These are phyloP conservation scores for Hemitrygon akajei DNA, from an alignment of 2,797 vertebrate species.

Conservation along the genomic window DNA sequence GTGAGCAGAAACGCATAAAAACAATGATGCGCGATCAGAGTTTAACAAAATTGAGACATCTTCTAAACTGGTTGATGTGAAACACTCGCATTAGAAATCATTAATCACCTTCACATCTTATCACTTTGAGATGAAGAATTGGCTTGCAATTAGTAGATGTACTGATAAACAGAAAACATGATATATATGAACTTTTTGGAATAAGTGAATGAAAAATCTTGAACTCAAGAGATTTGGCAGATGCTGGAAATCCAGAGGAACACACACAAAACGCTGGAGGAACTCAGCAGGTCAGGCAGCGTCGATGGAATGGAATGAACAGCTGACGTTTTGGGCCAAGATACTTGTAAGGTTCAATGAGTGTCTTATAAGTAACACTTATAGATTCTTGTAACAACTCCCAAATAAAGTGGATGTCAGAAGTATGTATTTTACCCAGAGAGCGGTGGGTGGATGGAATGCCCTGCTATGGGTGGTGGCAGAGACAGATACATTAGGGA, in stretches of 20 bases:
- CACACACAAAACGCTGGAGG: no score
- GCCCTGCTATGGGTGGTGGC: no score
- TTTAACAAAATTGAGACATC: not conserved
- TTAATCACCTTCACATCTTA: not conserved
- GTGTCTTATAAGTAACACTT: no score
- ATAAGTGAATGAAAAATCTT: not conserved
- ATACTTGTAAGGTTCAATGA: no score
- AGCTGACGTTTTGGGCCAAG: no score
- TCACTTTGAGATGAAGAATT: not conserved
- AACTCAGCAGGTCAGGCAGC: no score
- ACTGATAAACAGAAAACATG: not conserved
- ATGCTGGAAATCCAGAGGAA: no score
- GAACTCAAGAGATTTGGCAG: not conserved
- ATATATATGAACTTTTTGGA: not conserved
- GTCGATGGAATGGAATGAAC: no score
- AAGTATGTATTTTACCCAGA: no score
- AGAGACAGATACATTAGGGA: no score
- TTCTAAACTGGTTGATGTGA: not conserved
- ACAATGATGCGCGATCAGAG: no score
- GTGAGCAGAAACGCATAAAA: not conserved
- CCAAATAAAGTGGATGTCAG: not conserved
- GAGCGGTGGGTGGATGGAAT: no score
- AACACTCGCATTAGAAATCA: not conserved
- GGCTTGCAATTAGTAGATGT: not conserved
- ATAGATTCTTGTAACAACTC: not conserved